phyloP scores from a whole-genome alignment of 2,888 invertebrate genomes.

The Linyphia triangularis region DNA sequence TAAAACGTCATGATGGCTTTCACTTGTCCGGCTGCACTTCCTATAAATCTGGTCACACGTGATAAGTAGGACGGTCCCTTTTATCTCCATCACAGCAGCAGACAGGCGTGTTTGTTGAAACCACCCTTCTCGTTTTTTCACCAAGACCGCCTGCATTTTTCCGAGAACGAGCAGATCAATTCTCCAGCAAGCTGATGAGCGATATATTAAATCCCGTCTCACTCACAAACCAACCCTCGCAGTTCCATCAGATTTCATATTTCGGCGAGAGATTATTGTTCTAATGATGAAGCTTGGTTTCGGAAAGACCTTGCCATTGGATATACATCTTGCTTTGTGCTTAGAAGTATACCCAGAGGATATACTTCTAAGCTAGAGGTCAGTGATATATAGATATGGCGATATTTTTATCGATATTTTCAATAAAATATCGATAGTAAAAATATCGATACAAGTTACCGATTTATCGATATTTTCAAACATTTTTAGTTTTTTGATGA shows the following conservation, averaged over 20 bases:
- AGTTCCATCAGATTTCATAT: too few species aligned
- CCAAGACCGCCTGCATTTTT: not conserved
- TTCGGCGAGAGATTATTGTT: too few species aligned
- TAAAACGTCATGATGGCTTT: too few species aligned
- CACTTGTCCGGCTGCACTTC: not conserved
- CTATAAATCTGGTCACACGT: conserved; percentile 8
- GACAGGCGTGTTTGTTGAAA: conserved; percentile 1
- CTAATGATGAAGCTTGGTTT: not conserved
- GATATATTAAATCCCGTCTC: not conserved
- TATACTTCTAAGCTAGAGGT: too few species aligned
- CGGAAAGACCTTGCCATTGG: not conserved
- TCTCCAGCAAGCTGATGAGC: not conserved
- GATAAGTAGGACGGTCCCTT: conserved; percentile 20
- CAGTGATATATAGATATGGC: too few species aligned
- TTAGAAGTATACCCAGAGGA: too few species aligned
- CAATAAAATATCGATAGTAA: too few species aligned
- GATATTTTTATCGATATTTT: too few species aligned
- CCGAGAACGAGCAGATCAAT: not conserved
- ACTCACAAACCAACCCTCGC: not conserved
- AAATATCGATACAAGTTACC: too few species aligned
- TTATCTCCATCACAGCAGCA: not conserved
- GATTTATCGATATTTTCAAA: too few species aligned
- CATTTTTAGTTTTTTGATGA: too few species aligned
- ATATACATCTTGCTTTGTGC: too few species aligned
- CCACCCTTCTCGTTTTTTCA: not conserved